Evolutionary conservation across 2,797 vertebrate species (phyloP).

Genomic region (Amblyraja radiata): DNA sequence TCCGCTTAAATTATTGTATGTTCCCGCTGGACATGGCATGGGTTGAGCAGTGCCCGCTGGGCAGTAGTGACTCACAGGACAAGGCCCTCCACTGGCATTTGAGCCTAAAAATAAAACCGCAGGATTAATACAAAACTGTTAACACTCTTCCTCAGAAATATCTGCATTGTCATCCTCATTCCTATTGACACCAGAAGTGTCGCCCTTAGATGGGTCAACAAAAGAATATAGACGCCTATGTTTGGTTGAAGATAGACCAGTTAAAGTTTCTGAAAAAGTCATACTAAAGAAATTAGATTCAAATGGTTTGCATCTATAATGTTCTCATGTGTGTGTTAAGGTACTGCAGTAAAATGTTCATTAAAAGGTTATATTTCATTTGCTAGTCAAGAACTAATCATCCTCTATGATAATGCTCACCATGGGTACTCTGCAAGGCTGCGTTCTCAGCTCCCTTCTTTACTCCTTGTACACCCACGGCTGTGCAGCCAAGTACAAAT

Average conservation of each 20-base stretch:
- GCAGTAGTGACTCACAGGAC: constrained; percentile 80
- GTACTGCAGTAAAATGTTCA: too few relatives aligned
- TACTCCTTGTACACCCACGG: too few relatives aligned
- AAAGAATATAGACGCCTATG: too few relatives aligned
- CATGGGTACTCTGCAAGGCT: too few relatives aligned
- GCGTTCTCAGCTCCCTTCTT: too few relatives aligned
- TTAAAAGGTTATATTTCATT: too few relatives aligned
- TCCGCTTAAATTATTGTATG: constrained; percentile 71
- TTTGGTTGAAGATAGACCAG: not conserved
- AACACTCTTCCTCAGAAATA: not conserved
- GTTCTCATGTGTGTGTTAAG: too few relatives aligned
- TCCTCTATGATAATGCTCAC: too few relatives aligned
- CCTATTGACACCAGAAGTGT: not conserved
- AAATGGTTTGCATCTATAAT: not conserved
- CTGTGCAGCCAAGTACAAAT: too few relatives aligned
- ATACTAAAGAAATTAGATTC: not conserved
- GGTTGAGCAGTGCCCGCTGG: constrained; percentile 63
- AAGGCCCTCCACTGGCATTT: constrained; percentile 59
- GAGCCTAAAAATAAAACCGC: constrained; percentile 48
- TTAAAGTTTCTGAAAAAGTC: not conserved
- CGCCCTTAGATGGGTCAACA: not conserved
- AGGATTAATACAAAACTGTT: not conserved
- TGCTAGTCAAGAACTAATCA: too few relatives aligned
- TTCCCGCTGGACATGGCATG: constrained; percentile 71
- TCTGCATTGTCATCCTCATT: not conserved